A percentile compares a stretch with the other conserved stretches of the same genome.
phyloP scores from a whole-genome alignment of 2,797 vertebrate genomes.

The Coendou prehensilis region DNA sequence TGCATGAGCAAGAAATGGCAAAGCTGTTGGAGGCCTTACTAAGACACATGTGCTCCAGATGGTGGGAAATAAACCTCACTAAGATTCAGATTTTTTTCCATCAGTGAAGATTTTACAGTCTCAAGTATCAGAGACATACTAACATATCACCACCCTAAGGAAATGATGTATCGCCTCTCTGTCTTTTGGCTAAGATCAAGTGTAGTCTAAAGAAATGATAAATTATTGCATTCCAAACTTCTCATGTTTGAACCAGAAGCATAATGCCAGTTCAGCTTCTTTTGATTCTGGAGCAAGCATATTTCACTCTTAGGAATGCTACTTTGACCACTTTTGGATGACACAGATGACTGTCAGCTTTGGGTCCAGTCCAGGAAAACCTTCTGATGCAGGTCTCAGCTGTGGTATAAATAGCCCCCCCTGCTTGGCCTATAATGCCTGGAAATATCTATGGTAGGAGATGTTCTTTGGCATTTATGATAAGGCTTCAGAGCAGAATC shows the following conservation, averaged over 20 bases:
- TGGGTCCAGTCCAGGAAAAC: neutral
- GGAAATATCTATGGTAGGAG: neutral
- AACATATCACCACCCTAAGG: neutral
- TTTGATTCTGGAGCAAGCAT: neutral
- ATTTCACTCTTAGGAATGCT: neutral
- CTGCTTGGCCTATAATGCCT: neutral
- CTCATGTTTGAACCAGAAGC: neutral
- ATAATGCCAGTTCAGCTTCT: neutral
- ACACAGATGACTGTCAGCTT: neutral
- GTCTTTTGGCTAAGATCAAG: too few species aligned
- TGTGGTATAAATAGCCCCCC: neutral
- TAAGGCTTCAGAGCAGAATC: neutral
- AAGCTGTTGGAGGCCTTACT: neutral
- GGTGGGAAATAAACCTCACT: neutral
- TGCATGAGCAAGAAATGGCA: conserved; percentile 1
- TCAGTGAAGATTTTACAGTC: neutral
- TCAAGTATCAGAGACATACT: neutral
- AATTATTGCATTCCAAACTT: neutral
- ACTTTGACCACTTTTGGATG: neutral
- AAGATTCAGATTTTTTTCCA: neutral
- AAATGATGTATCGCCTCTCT: too few species aligned
- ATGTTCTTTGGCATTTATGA: neutral
- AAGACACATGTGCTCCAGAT: neutral
- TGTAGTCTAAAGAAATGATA: neutral
- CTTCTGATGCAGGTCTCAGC: neutral